These are phyloP conservation scores for Cottoperca gobio DNA, from an alignment of 2,797 vertebrate genomes.

Conservation along the genomic window DNA sequence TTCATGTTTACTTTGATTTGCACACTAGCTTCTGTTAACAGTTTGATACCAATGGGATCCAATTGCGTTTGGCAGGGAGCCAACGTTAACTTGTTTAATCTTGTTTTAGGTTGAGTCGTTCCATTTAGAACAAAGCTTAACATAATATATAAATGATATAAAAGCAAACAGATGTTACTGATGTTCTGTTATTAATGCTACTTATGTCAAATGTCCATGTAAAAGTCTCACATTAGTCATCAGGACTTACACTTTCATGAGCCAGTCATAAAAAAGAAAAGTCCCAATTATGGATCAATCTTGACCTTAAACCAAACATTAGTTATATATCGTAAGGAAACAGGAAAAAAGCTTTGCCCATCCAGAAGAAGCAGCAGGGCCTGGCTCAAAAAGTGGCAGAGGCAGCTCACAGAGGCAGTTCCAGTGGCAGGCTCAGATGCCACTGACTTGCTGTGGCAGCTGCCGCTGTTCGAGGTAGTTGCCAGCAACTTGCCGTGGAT, in stretches of 20 bases:
- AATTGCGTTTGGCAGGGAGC: background rate
- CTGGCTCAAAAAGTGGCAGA: no score
- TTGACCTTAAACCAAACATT: background rate
- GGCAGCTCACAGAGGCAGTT: no score
- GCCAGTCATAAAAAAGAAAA: background rate
- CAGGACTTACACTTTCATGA: background rate
- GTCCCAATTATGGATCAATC: background rate
- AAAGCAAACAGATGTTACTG: background rate
- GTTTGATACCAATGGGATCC: background rate
- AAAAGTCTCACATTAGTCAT: slow-evolving; percentile 4
- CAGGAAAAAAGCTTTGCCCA: background rate
- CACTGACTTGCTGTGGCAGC: no score
- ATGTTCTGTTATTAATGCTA: background rate
- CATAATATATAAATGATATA: background rate
- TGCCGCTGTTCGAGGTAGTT: no score
- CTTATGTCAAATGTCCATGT: no score
- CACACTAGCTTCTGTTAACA: background rate
- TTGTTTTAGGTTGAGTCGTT: no score
- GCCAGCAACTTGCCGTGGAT: no score
- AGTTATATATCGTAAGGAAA: background rate
- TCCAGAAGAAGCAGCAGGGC: background rate
- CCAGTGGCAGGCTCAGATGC: no score
- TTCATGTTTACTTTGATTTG: background rate
- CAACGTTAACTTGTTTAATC: no score
- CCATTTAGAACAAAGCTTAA: no score